Evolutionary conservation across 2,113 vertebrate species (phyloP).

Genomic region (Spea multiplicata): DNA sequence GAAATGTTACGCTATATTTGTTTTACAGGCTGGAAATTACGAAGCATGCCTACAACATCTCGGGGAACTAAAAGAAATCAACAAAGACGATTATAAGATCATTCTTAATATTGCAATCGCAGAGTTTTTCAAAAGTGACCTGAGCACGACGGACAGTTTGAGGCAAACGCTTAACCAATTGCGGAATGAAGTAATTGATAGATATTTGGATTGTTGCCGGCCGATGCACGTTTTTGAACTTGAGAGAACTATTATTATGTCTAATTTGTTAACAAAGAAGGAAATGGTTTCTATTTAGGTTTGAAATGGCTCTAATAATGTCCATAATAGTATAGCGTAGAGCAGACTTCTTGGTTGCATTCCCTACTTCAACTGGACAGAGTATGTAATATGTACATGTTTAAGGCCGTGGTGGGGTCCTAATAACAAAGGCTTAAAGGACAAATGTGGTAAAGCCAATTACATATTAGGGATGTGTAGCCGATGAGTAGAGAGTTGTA

Average conservation of each 20-base stretch:
- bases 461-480: too few species aligned
- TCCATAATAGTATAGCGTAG: too few species aligned
- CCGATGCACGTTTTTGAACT: neutral
- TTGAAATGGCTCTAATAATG: too few species aligned
- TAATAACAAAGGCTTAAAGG: too few species aligned
- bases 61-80: constrained; percentile 84
- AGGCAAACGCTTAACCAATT: constrained; percentile 86
- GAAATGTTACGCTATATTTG: neutral
- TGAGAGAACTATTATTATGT: neutral
- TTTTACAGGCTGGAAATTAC: constrained; percentile 81
- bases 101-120: constrained; percentile 88
- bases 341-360: too few species aligned
- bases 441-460: too few species aligned
- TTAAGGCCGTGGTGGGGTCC: too few species aligned
- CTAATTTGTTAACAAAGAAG: too few species aligned
- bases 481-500: too few species aligned
- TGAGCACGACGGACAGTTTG: constrained; percentile 85
- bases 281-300: too few species aligned
- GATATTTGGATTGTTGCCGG: neutral
- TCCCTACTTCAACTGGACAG: too few species aligned
- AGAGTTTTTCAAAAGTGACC: constrained; percentile 93
- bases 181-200: constrained; percentile 84
- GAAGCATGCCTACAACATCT: constrained; percentile 86
- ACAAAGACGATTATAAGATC: constrained; percentile 97
- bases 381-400: too few species aligned